phyloP scores from a whole-genome alignment of 2,888 invertebrate genomes.

The Ceriagrion tenellum region DNA sequence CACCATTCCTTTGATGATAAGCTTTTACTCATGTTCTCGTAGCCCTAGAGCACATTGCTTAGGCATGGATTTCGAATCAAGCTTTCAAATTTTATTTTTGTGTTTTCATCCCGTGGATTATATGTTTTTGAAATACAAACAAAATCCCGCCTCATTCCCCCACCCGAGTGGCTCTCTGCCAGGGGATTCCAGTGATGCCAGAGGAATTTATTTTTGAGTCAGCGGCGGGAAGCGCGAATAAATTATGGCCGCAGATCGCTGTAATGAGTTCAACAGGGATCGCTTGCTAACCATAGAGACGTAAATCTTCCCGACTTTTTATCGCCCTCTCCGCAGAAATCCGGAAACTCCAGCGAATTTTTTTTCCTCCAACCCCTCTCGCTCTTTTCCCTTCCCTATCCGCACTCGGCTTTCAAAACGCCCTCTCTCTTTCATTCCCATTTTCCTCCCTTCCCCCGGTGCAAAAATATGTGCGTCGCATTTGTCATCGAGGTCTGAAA shows the following conservation, averaged over 20 bases:
- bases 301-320: background rate
- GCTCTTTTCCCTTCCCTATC: background rate
- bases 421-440: background rate
- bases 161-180: background rate
- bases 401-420: background rate
- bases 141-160: background rate
- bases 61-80: background rate
- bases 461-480: background rate
- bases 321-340: background rate
- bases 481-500: background rate
- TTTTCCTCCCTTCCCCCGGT: background rate
- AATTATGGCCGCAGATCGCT: conserved; percentile 21
- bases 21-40: background rate
- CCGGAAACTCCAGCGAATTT: background rate
- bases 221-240: background rate
- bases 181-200: background rate
- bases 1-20: background rate
- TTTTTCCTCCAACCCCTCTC: background rate
- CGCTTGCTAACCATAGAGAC: background rate
- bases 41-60: background rate
- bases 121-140: conserved; percentile 14
- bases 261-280: conserved; percentile 36
- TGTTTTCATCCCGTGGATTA: background rate
- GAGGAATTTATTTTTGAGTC: conserved; percentile 12
- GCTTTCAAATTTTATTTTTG: background rate